A percentile compares a stretch with the other conserved stretches of the same genome.
These are phyloP conservation scores for Etia nguti DNA, from an alignment of 2,113 vertebrate species.

Conservation along the genomic window DNA sequence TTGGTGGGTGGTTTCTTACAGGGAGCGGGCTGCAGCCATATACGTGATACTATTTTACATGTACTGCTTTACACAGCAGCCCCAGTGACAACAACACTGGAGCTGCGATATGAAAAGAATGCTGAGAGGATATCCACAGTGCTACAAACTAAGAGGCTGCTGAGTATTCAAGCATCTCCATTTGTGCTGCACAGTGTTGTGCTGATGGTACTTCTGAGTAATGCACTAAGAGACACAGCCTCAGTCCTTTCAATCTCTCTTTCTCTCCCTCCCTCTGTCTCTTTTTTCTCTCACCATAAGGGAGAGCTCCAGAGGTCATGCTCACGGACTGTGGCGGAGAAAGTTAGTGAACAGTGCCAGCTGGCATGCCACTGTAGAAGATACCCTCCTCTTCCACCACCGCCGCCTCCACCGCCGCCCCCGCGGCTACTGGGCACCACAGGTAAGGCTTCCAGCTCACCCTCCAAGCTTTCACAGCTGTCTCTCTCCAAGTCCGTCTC, in stretches of 20 bases:
- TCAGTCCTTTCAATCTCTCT: constrained; percentile 29
- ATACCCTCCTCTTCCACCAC: constrained; percentile 85
- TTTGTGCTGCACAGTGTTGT: constrained; percentile 37
- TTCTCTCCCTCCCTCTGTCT: constrained; percentile 22
- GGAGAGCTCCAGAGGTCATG: constrained; percentile 93
- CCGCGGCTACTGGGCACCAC: constrained; percentile 80
- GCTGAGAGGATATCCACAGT: constrained; percentile 43
- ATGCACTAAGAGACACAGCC: constrained; percentile 29
- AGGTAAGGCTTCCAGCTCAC: constrained; percentile 71
- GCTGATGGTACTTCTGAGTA: constrained; percentile 41
- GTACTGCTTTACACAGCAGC: constrained; percentile 49
- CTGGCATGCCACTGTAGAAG: constrained; percentile 88
- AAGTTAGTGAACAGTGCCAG: constrained; percentile 85
- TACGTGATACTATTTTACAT: constrained; percentile 64
- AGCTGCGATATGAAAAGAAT: constrained; percentile 36
- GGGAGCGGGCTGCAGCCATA: constrained; percentile 56
- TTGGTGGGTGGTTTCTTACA: constrained; percentile 71
- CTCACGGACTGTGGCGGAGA: constrained; percentile 79
- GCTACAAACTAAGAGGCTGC: constrained; percentile 30
- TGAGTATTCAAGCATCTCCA: constrained; percentile 42
- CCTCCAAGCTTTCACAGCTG: constrained; percentile 8
- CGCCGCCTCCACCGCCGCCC: constrained; percentile 87
- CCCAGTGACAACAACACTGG: constrained; percentile 42
- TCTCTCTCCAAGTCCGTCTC: constrained; percentile 12
- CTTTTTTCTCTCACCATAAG: constrained; percentile 68